Evolutionary conservation across 2,888 invertebrate genomes (phyloP).

Genomic region (Ormyrus thymus): DNA sequence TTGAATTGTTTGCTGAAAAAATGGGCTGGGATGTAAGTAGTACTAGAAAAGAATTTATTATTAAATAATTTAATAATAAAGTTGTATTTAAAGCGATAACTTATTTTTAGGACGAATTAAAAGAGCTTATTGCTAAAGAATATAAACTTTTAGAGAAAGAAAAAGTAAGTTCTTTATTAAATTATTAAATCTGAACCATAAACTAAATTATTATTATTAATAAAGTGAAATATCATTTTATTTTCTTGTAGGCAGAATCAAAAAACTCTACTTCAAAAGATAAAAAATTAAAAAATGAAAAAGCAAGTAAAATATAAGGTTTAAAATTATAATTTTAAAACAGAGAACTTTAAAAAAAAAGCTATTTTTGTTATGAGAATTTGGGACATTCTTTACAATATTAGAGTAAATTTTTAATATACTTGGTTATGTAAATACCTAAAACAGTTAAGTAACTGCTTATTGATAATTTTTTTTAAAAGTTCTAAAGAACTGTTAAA

Average conservation of each 20-base stretch:
- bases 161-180: conserved; percentile 26
- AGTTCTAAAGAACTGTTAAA: too few species aligned
- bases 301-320: conserved; percentile 51
- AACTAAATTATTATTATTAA: not conserved
- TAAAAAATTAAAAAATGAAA: conserved; percentile 29
- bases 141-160: conserved; percentile 77
- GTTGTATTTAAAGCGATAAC: conserved; percentile 18
- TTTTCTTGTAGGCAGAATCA: conserved; percentile 16
- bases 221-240: not conserved
- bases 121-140: conserved; percentile 77
- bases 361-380: not conserved
- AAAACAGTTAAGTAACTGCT: not conserved
- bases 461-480: too few species aligned
- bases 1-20: conserved; percentile 83
- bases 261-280: conserved; percentile 17
- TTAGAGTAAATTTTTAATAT: not conserved
- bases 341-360: conserved; percentile 35
- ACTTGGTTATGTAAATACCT: not conserved
- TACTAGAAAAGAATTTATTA: conserved; percentile 18
- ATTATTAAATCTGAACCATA: not conserved
- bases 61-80: conserved; percentile 22
- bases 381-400: not conserved
- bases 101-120: conserved; percentile 79
- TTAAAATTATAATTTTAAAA: not conserved
- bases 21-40: conserved; percentile 86